phyloP scores from a whole-genome alignment of 2,888 invertebrate genomes.

The Ariolimax columbianus region DNA sequence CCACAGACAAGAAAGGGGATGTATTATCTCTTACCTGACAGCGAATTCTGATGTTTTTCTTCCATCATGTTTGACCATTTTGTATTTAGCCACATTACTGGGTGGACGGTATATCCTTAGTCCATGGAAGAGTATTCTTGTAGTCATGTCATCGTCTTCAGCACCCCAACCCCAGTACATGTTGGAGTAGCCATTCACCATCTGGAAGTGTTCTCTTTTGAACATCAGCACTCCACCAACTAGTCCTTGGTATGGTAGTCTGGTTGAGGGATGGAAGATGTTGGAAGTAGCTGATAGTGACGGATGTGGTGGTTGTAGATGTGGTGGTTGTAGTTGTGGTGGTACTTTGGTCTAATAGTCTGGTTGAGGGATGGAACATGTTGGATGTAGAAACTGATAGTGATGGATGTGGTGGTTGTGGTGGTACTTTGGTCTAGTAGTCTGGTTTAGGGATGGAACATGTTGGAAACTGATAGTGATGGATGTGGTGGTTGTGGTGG shows the following conservation, averaged over 20 bases:
- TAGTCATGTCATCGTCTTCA: conserved; percentile 76
- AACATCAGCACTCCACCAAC: conserved; percentile 80
- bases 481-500: too few species aligned
- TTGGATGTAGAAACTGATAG: too few species aligned
- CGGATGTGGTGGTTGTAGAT: too few species aligned
- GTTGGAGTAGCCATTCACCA: conserved; percentile 79
- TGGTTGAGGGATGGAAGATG: conserved; percentile 57
- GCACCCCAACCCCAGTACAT: conserved; percentile 79
- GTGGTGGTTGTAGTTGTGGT: too few species aligned
- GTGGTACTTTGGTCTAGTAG: too few species aligned
- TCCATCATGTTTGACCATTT: conserved; percentile 92
- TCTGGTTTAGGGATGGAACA: too few species aligned
- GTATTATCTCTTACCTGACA: conserved; percentile 72
- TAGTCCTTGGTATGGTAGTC: conserved; percentile 78
- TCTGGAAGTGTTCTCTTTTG: conserved; percentile 76
- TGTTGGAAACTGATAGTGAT: too few species aligned
- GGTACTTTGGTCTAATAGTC: too few species aligned
- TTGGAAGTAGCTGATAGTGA: too few species aligned
- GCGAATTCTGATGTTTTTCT: conserved; percentile 71
- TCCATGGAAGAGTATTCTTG: conserved; percentile 79
- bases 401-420: too few species aligned
- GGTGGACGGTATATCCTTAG: conserved; percentile 95
- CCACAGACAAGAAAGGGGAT: too few species aligned
- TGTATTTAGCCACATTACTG: conserved; percentile 93
- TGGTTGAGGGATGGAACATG: too few species aligned